Percentiles rank a stretch among this genome's conserved stretches.
These are phyloP conservation scores for Brachystomella parvula DNA, from an alignment of 1,140 invertebrate genomes.

Conservation along the genomic window DNA sequence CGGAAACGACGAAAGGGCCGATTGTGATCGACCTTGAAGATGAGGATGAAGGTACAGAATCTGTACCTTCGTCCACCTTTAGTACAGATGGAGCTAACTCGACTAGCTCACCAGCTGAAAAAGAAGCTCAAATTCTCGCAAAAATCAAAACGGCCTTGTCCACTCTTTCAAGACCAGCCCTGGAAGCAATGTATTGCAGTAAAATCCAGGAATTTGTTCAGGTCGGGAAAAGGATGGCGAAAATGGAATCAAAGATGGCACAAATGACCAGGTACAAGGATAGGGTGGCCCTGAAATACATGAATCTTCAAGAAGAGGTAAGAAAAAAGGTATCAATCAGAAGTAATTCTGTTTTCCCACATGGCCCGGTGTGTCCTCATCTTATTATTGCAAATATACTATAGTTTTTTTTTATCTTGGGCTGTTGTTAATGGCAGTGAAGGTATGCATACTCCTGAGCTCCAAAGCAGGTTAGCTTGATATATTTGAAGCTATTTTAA, in stretches of 20 bases:
- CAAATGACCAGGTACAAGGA: constrained; percentile 16
- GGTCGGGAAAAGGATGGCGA: constrained; percentile 9
- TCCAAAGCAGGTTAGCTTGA: no score
- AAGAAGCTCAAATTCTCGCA: neutral
- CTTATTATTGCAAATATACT: no score
- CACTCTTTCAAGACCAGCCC: constrained; percentile 8
- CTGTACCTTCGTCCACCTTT: no score
- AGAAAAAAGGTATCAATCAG: neutral
- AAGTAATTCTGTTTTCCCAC: neutral
- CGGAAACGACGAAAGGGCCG: neutral
- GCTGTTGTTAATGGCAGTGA: no score
- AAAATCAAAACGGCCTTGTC: neutral
- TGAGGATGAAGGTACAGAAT: neutral
- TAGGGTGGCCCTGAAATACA: constrained; percentile 18
- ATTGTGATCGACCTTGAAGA: neutral
- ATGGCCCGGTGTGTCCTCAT: no score
- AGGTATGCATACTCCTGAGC: no score
- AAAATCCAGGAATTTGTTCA: constrained; percentile 27
- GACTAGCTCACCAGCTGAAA: neutral
- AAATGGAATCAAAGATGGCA: constrained; percentile 17
- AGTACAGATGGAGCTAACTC: no score
- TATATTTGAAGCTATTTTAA: no score
- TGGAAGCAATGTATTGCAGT: constrained; percentile 25
- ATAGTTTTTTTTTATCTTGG: no score
- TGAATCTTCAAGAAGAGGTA: constrained; percentile 29